Base-by-base conservation (phyloP, 2,888 invertebrate species). In the Polietes domitor region DNA sequence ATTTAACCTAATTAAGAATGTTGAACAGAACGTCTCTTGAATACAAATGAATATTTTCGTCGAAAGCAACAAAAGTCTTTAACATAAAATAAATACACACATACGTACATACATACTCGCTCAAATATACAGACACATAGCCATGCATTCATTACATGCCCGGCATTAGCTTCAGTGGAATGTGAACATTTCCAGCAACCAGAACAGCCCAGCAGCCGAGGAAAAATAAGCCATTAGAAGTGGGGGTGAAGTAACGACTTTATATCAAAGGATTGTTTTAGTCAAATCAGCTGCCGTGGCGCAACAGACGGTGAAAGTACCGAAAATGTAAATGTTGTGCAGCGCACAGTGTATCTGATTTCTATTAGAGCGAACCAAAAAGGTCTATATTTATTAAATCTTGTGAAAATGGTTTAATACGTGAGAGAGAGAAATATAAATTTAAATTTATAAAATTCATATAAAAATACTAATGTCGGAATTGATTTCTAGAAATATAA, bases 1-100 rank as follows among this genome's bases (percentile, higher is more conserved):
- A 91, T 89, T 91, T 90, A 90, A 90, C 90, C 90, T 90, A 90
- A 90, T 90, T 90, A 90, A 90, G 90, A 90, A 89, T 90, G 90
- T 90, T 90, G 87, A 90, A 89, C 90, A 90, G 89, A 89, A 91
- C 91, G 89, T 87, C 87, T 88, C 88, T 87, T 89, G 91, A 89
- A 90, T 90, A 90, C 88, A 90, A 90, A 90, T 90, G 89, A 88
- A 89, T 77, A 80, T 89, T 88, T 90, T 89, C 89, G 88, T 63
- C 6, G 4, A 9, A 10, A 28, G 17, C n/a, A 37, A 41, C 17
- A n/a, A 7, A n/a, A 32, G 65, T 10, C 32, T 65, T 65, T 65
- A 65, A 37, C 21, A 41, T 41, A 7, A 19, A 17, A 37, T 10
- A 41, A 19, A 19, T 12, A 19, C 12, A 21, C 21, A 10, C 65